A percentile compares a stretch with the other conserved stretches of the same genome.
phyloP scores from a whole-genome alignment of 2,113 vertebrate species.

The Aphelocoma coerulescens region DNA sequence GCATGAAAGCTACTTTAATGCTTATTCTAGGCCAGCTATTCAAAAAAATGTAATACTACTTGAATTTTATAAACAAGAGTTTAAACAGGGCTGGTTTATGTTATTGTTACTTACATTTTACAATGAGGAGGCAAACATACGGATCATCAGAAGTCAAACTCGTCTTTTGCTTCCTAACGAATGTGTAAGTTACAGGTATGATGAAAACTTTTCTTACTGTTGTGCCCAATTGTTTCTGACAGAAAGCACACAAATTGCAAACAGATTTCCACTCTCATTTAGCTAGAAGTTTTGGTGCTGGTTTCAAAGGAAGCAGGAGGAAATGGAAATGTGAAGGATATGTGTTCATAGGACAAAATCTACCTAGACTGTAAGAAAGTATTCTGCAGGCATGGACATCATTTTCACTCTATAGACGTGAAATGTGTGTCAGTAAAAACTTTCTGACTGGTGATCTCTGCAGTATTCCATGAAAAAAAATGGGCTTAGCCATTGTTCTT shows the following conservation, averaged over 20 bases:
- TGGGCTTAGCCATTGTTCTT: neutral
- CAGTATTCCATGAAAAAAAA: neutral
- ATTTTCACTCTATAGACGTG: neutral
- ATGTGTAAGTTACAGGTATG: neutral
- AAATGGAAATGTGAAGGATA: neutral
- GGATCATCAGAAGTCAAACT: neutral
- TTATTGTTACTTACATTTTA: slow-evolving; percentile 62
- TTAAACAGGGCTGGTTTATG: slow-evolving; percentile 60
- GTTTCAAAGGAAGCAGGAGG: neutral
- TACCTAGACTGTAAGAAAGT: neutral
- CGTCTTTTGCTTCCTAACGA: neutral
- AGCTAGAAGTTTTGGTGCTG: neutral
- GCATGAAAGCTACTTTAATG: slow-evolving; percentile 61
- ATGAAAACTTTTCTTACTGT: slow-evolving; percentile 4
- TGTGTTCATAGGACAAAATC: neutral
- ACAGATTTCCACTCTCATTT: neutral
- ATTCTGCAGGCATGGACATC: neutral
- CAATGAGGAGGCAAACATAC: slow-evolving; percentile 30
- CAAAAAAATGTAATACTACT: slow-evolving; percentile 60
- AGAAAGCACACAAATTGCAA: neutral
- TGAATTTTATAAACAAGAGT: slow-evolving; percentile 66
- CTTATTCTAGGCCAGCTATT: slow-evolving; percentile 50
- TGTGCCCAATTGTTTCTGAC: neutral
- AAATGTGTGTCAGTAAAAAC: neutral
- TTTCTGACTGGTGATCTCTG: neutral